Base-by-base conservation (phyloP, 2,797 vertebrate genomes). In the Percopsis omiscomaycus region DNA sequence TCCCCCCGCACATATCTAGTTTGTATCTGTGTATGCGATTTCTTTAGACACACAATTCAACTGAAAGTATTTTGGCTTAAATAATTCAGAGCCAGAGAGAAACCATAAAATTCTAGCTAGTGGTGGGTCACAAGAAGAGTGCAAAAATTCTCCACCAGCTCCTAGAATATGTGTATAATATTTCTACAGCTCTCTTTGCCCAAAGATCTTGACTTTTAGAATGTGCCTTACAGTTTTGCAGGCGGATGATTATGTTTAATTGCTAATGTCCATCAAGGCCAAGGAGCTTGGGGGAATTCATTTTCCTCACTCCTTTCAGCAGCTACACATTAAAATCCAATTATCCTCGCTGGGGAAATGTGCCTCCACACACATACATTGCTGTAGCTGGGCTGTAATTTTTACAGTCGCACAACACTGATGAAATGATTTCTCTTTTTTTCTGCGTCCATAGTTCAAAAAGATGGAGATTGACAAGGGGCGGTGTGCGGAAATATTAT, bases 261-360 rank as follows among this genome's bases (percentile, higher is more conserved):
- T 86, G 81, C 64, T 78, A 64, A 74, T 73, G 81, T 89, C 84
- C 76, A 57, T 88, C 80, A 87, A 76, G 55, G 66, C 75, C 62
- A 50, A 51, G 10, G 62, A 48, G 63, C 80, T 48, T 9, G 2
- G 53, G 72, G 82, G 74, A 73, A 78, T 83, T 61, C 29, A 65
- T 84, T 85, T 55, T 68, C 76, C 77, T 75, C 66, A 66, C 68
- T 49, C 13, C 61, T 72, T 59, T 78, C 69, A 53, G 48, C 78
- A 69, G 60, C 68, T 61, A 70, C 75, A 78, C 76, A 89, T 88
- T 86, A 79, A 84, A 85, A 87, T 85, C 77, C 69, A 86, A 88
- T 90, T 84, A 87, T 84, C 71, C 55, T 73, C 53, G 48, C 56
- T 70, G 30, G 72, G 37, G 62, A 80, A 80, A 83, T 82, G 64